Evolutionary conservation across 2,888 invertebrate species (phyloP), one percentile per base, ranked within the genome.

Genomic region (Lymantria dispar): DNA sequence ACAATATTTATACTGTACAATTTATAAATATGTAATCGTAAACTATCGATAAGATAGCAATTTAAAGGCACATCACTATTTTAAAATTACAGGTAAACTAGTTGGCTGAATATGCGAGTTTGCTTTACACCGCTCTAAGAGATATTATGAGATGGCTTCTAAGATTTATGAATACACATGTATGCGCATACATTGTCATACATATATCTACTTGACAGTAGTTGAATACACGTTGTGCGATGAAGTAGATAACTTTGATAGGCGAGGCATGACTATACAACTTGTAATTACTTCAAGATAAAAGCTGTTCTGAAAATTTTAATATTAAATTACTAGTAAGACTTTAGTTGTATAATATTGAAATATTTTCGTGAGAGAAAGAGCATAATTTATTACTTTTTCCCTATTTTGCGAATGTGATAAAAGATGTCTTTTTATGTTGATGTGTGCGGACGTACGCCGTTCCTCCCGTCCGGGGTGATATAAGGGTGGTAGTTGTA

Each of bases 11-110:
- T n/a, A n/a, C n/a, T n/a, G n/a, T n/a, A n/a, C n/a, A n/a, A n/a
- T n/a, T n/a, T n/a, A n/a, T n/a, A n/a, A n/a, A n/a, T n/a, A n/a
- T n/a, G n/a, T n/a, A n/a, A n/a, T 22, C 22, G 22, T 22, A 22
- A 22, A 22, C 22, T 22, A 22, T 22, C 22, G 22, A 22, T 22
- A 22, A 22, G 5, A 22, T 22, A 22, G 5, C 5, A 3, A 22
- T 22, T 22, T 22, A 22, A 22, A 22, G 22, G 12, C 30, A 42
- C 56, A 54, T 45, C 66, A 61, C 66, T 65, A 64, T 15, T 33
- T 0, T 1, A 46, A 54, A 49, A 60, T 52, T 44, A 52, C 65
- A 62, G 65, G 62, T 64, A 52, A 52, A 61, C 52, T 61, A 45
- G 50, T 45, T 43, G 48, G 45, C 43, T 50, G 47, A 46, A 45